phyloP scores from a whole-genome alignment of 1,140 invertebrate genomes.

The Drosophila oshimai region DNA sequence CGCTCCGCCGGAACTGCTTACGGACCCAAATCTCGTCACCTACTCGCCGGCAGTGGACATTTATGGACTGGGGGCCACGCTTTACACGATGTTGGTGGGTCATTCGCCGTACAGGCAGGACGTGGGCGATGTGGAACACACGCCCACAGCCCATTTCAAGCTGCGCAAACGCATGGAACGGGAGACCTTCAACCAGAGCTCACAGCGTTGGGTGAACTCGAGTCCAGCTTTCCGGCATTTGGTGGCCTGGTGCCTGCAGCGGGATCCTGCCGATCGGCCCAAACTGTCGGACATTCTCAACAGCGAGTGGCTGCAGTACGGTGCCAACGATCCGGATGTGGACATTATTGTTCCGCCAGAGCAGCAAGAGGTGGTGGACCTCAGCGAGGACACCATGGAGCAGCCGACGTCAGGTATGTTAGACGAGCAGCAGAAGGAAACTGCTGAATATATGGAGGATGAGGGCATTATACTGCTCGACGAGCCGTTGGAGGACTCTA shows the following conservation, averaged over 20 bases:
- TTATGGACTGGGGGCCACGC: conserved; percentile 94
- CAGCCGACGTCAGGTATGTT: conserved; percentile 3
- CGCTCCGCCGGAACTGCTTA: conserved; percentile 93
- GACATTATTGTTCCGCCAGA: conserved; percentile 27
- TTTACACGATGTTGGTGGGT: conserved; percentile 94
- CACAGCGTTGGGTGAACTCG: conserved; percentile 87
- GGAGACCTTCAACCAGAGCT: conserved; percentile 57
- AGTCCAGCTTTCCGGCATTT: conserved; percentile 88
- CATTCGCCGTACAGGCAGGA: conserved; percentile 86
- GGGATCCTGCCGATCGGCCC: conserved; percentile 89
- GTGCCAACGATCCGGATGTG: conserved; percentile 28
- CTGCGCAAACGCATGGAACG: conserved; percentile 49
- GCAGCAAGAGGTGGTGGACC: conserved; percentile 45
- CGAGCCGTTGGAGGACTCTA: not conserved
- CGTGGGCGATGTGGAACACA: conserved; percentile 67
- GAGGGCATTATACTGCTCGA: too few relatives aligned
- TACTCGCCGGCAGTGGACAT: conserved; percentile 95
- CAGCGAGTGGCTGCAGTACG: conserved; percentile 86
- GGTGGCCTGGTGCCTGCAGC: conserved; percentile 89
- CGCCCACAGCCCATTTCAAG: conserved; percentile 28
- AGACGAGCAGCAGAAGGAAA: not conserved
- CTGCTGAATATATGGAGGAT: too few relatives aligned
- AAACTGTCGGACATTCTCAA: conserved; percentile 86
- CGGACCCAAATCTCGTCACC: conserved; percentile 83
- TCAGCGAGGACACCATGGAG: conserved; percentile 56